Percentiles rank a stretch among this genome's conserved stretches.
These are phyloP conservation scores for Eptesicus fuscus DNA, from an alignment of 2,113 vertebrate genomes.

Conservation along the genomic window DNA sequence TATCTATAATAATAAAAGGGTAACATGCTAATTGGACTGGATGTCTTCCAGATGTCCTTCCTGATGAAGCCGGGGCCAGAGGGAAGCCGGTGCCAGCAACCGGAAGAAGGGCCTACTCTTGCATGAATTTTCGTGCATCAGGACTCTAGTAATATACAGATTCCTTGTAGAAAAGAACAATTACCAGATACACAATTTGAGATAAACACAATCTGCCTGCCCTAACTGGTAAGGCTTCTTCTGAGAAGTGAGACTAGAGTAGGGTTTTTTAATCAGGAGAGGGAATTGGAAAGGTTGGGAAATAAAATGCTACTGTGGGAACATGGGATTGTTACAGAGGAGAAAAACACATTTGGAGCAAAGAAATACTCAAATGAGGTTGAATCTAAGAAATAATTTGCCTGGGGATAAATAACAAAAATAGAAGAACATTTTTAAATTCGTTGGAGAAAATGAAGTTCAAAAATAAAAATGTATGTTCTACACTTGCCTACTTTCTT, in stretches of 20 bases:
- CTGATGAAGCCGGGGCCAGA: too few species aligned
- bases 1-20: not conserved
- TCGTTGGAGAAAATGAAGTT: not conserved
- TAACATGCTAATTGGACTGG: too few species aligned
- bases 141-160: not conserved
- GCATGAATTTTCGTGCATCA: too few species aligned
- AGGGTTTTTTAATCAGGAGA: not conserved
- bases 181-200: not conserved
- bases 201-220: not conserved
- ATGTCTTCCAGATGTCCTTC: too few species aligned
- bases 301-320: not conserved
- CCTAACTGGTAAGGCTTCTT: not conserved
- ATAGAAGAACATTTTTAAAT: not conserved
- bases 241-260: not conserved
- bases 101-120: too few species aligned
- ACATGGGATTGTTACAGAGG: not conserved
- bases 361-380: not conserved
- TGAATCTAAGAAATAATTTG: not conserved
- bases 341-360: not conserved
- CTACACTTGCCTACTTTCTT: not conserved
- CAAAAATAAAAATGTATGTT: not conserved
- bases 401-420: not conserved
- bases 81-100: too few species aligned
- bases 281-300: not conserved
- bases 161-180: not conserved